Evolutionary conservation across 1,140 invertebrate genomes (phyloP), one percentile per base, ranked within the genome.

Genomic region (Drosophila gunungcola): DNA sequence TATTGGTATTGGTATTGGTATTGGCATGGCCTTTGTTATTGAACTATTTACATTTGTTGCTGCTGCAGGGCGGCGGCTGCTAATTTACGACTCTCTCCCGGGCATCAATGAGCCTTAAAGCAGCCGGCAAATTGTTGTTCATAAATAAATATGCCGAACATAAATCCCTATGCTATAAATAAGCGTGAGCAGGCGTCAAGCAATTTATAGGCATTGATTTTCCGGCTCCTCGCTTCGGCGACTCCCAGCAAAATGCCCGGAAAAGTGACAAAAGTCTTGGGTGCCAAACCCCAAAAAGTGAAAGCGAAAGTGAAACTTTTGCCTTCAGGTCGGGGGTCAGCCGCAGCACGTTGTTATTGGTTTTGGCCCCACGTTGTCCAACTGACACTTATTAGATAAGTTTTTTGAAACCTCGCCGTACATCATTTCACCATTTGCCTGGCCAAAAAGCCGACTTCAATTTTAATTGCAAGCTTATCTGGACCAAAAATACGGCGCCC

Each of bases 1-100:
- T 52, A 56, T 67, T 48, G 61, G 60, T n/a, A n/a, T n/a, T n/a
- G n/a, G n/a, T n/a, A n/a, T 76, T 75, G 64, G 53, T 52, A 56
- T 67, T 48, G 61, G 60, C 48, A 72, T 81, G 49, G 80, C 72
- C 54, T 75, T 89, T 89, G 84, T 89, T 89, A 89, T 89, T 89
- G 84, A 89, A 89, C 84, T 89, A 89, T 89, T 89, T 89, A 89
- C 85, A 89, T 89, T 89, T 89, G 84, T 89, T 89, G 84, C 83
- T 80, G 78, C 55, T 56, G 63, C 16, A 21, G 16, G 16, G 16
- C 16, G 73, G 42, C 68, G 38, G 67, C 52, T 34, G 72, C 60
- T 90, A 89, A 89, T 89, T 89, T 89, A 89, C 80, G 84, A 89
- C 67, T 32, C 53, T 68, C 41, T 25, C 55, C 45, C 46, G 39